Evolutionary conservation across 1,140 invertebrate species (phyloP).

Genomic region (Teleopsis dalmanni): DNA sequence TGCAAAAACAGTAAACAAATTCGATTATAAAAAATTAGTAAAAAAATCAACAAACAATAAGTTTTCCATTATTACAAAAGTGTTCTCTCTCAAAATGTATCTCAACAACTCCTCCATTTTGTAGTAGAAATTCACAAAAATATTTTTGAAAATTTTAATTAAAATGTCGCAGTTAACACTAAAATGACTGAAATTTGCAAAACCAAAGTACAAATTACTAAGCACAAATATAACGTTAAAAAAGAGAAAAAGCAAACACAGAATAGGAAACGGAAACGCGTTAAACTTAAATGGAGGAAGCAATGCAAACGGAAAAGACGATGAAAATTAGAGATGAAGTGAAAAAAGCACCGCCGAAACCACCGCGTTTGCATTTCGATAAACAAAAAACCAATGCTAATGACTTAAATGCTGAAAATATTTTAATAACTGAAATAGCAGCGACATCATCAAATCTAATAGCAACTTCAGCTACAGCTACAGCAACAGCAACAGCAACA

Average conservation of each 20-base stretch:
- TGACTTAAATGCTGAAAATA: neutral
- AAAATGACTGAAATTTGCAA: constrained; percentile 5
- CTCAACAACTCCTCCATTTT: too few species aligned
- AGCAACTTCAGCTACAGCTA: too few species aligned
- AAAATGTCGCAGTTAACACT: constrained; percentile 1
- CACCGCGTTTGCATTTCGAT: neutral
- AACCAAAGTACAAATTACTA: too few species aligned
- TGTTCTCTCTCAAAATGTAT: too few species aligned
- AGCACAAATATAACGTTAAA: too few species aligned
- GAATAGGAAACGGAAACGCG: constrained; percentile 4
- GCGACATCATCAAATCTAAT: neutral
- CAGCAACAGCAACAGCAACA: neutral
- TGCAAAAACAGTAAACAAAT: too few species aligned
- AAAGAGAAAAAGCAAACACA: neutral
- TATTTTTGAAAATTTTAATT: too few species aligned
- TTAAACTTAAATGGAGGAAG: too few species aligned
- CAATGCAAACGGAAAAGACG: constrained; percentile 4
- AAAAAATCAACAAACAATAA: too few species aligned
- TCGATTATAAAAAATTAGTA: too few species aligned
- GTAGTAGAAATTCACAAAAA: too few species aligned
- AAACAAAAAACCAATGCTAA: neutral
- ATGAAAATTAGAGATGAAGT: neutral
- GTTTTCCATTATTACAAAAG: too few species aligned
- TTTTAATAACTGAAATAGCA: neutral
- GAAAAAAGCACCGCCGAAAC: constrained; percentile 1